Base-by-base conservation (phyloP, 2,888 invertebrate genomes). In the Cartodere bifasciata region DNA sequence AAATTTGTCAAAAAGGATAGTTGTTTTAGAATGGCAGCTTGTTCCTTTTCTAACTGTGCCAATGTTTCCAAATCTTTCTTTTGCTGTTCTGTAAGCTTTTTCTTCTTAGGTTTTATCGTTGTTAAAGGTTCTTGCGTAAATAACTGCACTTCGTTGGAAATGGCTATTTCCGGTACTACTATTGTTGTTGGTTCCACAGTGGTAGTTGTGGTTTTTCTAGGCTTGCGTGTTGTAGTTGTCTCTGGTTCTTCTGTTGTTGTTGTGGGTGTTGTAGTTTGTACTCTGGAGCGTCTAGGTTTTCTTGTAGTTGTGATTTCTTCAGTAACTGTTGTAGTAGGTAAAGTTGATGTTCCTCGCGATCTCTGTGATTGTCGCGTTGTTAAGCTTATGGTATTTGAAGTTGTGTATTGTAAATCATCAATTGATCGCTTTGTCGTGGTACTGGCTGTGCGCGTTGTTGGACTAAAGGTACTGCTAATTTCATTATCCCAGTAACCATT, bases 1-100 rank as follows among this genome's bases (percentile, higher is more conserved):
- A 59, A 48, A 40, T 46, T 53, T 13, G 56, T 55, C 24, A 58
- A 45, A 32, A 58, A 53, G 6, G 57, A 50, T n/a, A 61, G 38
- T 36, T 61, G 61, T 39, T 56, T 46, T 25, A 61, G 42, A 37
- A 61, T 46, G 6, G 52, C 53, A 3, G 54, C 50, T 39, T 61
- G 61, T 40, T 61, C 56, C 35, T 47, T 48, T 39, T 61, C 61
- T 25, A 61, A 41, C 27, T 48, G 47, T 25, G 50, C 50, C 16
- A 61, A 42, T 3, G 50, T 52, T 36, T 53, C 52, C 36, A 60
- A 46, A 43, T 60, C 55, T 36, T 49, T 46, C 34, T 47, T 49
- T 35, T 60, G 61, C 37, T 60, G 50, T 27, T 53, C 51, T 3
- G 55, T 56, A 27, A 61, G 43, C 33, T 49, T 36, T 29, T 44